Evolutionary conservation across 2,888 invertebrate species (phyloP).

Genomic region (Agriotes lineatus): DNA sequence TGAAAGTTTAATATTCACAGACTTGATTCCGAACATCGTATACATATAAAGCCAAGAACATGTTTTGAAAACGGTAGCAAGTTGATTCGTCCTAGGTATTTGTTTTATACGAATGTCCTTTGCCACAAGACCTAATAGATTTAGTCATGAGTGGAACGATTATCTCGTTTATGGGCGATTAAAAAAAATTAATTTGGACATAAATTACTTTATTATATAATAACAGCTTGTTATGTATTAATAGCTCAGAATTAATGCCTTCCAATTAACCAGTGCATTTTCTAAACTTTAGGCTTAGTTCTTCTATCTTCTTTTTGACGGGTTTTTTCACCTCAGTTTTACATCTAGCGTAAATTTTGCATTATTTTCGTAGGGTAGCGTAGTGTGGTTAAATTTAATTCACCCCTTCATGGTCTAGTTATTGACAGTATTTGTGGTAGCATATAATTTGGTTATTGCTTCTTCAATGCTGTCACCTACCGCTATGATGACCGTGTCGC

Average conservation of each 20-base stretch:
- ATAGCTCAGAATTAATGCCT: background rate
- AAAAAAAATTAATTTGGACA: too few species aligned
- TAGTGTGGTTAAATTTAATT: background rate
- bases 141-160: too few species aligned
- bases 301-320: slow-evolving; percentile 2
- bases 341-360: background rate
- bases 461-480: too few species aligned
- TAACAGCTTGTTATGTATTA: slow-evolving; percentile 3
- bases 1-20: background rate
- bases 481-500: background rate
- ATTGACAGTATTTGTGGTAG: background rate
- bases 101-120: too few species aligned
- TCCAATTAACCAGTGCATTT: slow-evolving; percentile 4
- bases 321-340: background rate
- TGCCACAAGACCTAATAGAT: too few species aligned
- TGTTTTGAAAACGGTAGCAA: too few species aligned
- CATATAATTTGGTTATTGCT: background rate
- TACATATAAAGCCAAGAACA: too few species aligned
- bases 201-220: background rate
- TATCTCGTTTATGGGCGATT: too few species aligned
- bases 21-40: too few species aligned
- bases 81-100: too few species aligned
- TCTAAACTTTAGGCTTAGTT: background rate
- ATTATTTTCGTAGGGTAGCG: background rate
- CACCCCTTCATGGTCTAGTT: background rate